Base-by-base conservation (phyloP, 2,888 invertebrate species). In the Oscheius onirici region DNA sequence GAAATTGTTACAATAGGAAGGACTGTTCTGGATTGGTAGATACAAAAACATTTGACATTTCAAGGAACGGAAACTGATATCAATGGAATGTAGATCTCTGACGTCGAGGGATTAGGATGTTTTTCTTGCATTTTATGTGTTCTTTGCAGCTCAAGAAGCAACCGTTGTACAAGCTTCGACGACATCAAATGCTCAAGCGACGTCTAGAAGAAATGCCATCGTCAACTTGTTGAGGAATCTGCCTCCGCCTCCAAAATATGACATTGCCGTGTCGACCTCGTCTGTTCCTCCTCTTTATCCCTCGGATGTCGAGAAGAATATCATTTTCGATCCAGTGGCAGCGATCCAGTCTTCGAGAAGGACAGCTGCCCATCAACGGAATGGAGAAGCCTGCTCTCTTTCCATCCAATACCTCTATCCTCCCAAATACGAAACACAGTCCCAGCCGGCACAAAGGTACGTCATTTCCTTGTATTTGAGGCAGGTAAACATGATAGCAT, bases 231-330 rank as follows among this genome's bases (percentile, higher is more conserved):
- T 78, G 2, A 72, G 78, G 10, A 74, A 78, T 58, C 61, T 76
- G 1, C 78, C 78, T 28, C 78, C 78, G 17, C 78, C 78, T 17
- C 78, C 78, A 1, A 76, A 76, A 75, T 78, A 78, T 70, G 76
- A 78, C 60, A 73, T 78, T 51, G 63, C 63, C 6, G 63, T 63
- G 13, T 49, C 63, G 15, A 46, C 63, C 2, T 49, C 49, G 1
- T 63, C 63, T 17, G 10, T 26, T 28, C 63, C 63, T 49, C 63
- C 63, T 3, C 46, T 63, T 17, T 63, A 63, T 22, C 34, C 34
- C 43, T 52, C 74, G 11, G 78, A 78, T 41, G 74, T 76, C 43
- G 75, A 72, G 17, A 78, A 78, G 49, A 72, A 74, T 13, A 54
- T 74, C 26, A 68, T 68, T 41, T 68, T 55, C 43, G 67, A 68